Evolutionary conservation across 30 jellyfish, hydroid and myxozoan species (phyloP).

Genomic region (Turritopsis rubra): DNA sequence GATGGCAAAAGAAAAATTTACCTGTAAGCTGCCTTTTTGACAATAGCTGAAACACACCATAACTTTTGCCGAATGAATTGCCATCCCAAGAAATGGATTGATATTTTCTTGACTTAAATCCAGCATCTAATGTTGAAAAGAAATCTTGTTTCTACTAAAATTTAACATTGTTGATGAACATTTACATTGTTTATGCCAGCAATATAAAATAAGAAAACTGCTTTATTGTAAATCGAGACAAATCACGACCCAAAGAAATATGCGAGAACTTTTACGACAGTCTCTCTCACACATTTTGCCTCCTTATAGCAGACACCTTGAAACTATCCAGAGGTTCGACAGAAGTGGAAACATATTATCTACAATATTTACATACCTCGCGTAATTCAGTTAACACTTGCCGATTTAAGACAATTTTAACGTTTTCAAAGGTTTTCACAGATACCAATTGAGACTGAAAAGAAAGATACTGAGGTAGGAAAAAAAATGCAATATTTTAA

Average conservation of each 20-base stretch:
- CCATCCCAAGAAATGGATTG: constrained; percentile 34
- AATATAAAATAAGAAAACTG: background rate
- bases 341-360: too few relatives aligned
- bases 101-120: constrained; percentile 24
- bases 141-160: background rate
- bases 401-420: background rate
- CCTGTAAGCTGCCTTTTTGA: constrained; percentile 36
- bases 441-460: constrained; percentile 16
- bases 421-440: background rate
- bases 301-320: too few relatives aligned
- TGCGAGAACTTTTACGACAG: too few relatives aligned
- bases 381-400: constrained; percentile 8
- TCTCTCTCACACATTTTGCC: too few relatives aligned
- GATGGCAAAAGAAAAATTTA: background rate
- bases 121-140: constrained; percentile 19
- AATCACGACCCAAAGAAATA: too few relatives aligned
- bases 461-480: background rate
- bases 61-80: background rate
- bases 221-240: too few relatives aligned
- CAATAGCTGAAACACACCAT: constrained; percentile 7
- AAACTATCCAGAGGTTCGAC: too few relatives aligned
- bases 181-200: background rate
- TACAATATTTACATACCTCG: too few relatives aligned
- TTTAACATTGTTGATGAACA: background rate
- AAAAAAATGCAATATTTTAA: background rate